Conservation (phyloP, 2,113 vertebrate genomes). For the Shinisaurus crocodilurus region DNA sequence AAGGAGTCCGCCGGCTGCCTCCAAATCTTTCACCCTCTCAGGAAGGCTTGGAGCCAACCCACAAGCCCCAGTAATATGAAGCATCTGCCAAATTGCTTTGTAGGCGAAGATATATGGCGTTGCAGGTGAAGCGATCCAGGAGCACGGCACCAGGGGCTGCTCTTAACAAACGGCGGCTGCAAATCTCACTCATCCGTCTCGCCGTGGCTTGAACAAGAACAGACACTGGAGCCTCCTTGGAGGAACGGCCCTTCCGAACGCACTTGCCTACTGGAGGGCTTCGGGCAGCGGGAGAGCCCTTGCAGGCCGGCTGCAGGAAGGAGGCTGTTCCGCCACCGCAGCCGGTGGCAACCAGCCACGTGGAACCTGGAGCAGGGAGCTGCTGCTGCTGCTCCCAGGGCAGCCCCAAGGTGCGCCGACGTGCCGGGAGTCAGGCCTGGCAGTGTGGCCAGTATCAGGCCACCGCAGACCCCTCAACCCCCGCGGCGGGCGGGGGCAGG, state of each 20-base stretch:
- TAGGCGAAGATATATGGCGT: accelerated
- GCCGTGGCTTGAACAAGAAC: neutral
- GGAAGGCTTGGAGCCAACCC: neutral
- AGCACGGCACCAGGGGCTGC: accelerated
- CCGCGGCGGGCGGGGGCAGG: too few species aligned
- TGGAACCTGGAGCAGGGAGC: neutral
- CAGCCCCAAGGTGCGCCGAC: neutral
- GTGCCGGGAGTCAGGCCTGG: too few species aligned
- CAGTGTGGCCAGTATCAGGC: too few species aligned
- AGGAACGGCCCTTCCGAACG: too few species aligned
- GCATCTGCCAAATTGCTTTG: neutral
- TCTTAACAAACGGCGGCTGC: accelerated
- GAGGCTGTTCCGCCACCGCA: too few species aligned
- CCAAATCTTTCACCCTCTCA: neutral
- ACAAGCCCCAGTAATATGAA: neutral
- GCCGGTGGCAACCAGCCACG: neutral
- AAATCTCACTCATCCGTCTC: accelerated
- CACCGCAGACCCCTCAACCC: neutral
- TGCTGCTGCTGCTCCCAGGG: neutral
- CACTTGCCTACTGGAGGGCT: neutral
- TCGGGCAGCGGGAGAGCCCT: too few species aligned
- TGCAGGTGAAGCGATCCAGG: neutral
- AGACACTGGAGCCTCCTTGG: neutral
- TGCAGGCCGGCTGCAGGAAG: neutral
- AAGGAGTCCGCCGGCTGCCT: accelerated